Conservation (phyloP, 1,140 invertebrate genomes). For the Tetragonula clypearis region DNA sequence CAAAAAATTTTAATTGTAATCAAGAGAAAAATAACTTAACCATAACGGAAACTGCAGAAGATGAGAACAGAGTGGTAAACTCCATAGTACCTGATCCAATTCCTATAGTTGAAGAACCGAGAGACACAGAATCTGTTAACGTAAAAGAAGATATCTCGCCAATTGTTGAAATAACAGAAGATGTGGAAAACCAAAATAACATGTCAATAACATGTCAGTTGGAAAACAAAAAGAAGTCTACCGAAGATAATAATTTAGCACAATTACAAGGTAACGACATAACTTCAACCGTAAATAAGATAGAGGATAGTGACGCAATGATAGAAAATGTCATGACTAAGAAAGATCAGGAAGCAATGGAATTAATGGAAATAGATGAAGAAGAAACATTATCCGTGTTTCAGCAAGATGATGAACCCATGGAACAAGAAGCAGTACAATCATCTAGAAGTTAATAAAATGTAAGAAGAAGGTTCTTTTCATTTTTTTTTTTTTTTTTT, state of each 20-base stretch:
- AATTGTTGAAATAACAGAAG: conserved; percentile 54
- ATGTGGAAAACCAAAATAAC: conserved; percentile 28
- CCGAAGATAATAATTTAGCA: conserved; percentile 30
- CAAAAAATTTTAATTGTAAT: conserved; percentile 14
- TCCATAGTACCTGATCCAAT: conserved; percentile 72
- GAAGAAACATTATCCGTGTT: conserved; percentile 67
- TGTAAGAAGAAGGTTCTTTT: conserved; percentile 34
- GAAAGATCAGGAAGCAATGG: conserved; percentile 58
- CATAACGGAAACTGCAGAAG: conserved; percentile 73
- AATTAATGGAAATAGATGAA: conserved; percentile 79
- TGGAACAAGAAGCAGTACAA: conserved; percentile 77
- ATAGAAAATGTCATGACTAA: conserved; percentile 42
- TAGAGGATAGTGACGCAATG: conserved; percentile 38
- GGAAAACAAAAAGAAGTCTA: conserved; percentile 27
- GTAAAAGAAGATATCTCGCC: conserved; percentile 55
- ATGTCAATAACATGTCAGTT: conserved; percentile 12
- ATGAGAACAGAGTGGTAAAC: conserved; percentile 59
- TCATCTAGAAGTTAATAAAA: conserved; percentile 76
- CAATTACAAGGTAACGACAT: conserved; percentile 45
- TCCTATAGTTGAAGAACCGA: conserved; percentile 75
- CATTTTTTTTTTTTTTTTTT: background rate
- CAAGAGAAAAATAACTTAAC: conserved; percentile 54
- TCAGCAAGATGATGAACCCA: conserved; percentile 75
- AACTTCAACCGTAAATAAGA: conserved; percentile 4
- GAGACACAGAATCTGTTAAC: conserved; percentile 60